Percentiles rank a stretch among this genome's conserved stretches.
Conservation (phyloP, 2,797 vertebrate genomes). For the Mus caroli region DNA sequence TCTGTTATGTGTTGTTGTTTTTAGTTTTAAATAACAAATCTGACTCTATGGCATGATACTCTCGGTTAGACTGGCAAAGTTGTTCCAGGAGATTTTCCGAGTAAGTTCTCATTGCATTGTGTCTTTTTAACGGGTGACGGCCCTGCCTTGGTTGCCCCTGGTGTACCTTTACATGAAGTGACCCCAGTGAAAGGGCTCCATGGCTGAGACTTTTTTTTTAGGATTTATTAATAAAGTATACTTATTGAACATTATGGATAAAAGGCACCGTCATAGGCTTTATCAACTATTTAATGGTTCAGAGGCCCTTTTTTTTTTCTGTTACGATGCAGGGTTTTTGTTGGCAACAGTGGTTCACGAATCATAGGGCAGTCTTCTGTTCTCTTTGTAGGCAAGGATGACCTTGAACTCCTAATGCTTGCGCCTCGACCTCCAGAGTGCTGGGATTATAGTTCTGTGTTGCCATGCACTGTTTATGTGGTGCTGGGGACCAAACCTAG, state of each 20-base stretch:
- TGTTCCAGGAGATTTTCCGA: neutral
- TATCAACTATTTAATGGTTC: neutral
- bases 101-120: neutral
- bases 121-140: neutral
- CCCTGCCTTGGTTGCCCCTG: neutral
- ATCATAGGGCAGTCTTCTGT: neutral
- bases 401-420: neutral
- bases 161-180: neutral
- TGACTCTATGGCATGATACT: neutral
- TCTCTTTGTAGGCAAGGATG: neutral
- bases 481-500: neutral
- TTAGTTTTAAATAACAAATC: conserved; percentile 5
- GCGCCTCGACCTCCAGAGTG: neutral
- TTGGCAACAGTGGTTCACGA: neutral
- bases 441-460: neutral
- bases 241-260: neutral
- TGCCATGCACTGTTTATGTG: neutral
- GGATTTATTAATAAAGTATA: conserved; percentile 47
- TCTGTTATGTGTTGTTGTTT: neutral
- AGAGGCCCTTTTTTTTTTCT: neutral
- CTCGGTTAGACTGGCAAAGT: neutral
- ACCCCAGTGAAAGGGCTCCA: neutral
- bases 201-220: neutral
- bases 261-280: neutral
- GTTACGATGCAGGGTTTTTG: neutral